Percentiles rank a stretch among this genome's conserved stretches.
Conservation (phyloP, 2,888 invertebrate species). For the Monochamus alternatus region DNA sequence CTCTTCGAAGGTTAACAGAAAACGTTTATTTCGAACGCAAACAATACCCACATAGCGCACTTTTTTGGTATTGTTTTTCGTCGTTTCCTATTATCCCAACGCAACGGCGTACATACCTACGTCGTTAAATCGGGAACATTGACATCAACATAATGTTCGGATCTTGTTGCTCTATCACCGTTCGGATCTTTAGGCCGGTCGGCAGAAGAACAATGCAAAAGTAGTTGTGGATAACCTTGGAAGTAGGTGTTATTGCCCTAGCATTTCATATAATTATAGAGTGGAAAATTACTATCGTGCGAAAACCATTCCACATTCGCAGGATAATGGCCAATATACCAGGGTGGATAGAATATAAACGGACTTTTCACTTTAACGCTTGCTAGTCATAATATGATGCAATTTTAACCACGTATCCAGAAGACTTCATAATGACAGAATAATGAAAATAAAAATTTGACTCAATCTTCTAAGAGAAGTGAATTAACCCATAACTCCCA, state of each 20-base stretch:
- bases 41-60: conserved; percentile 29
- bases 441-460: too few species aligned
- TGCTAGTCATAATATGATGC: too few species aligned
- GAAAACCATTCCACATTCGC: neutral
- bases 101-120: neutral
- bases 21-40: conserved; percentile 11
- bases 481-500: too few species aligned
- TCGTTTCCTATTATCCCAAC: conserved; percentile 10
- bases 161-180: conserved; percentile 1
- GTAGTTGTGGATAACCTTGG: conserved; percentile 47
- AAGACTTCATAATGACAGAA: too few species aligned
- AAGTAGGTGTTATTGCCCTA: conserved; percentile 49
- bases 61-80: conserved; percentile 10
- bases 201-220: conserved; percentile 37
- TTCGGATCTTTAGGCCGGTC: neutral
- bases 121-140: conserved; percentile 6
- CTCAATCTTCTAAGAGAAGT: too few species aligned
- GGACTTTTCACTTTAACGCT: too few species aligned
- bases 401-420: too few species aligned
- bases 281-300: conserved; percentile 23
- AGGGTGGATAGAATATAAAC: too few species aligned
- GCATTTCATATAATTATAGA: conserved; percentile 23
- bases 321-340: neutral
- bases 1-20: conserved; percentile 31
- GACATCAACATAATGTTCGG: conserved; percentile 16